These are phyloP conservation scores for Orchesella flavescens DNA, from an alignment of 2,888 invertebrate genomes.

Conservation along the genomic window DNA sequence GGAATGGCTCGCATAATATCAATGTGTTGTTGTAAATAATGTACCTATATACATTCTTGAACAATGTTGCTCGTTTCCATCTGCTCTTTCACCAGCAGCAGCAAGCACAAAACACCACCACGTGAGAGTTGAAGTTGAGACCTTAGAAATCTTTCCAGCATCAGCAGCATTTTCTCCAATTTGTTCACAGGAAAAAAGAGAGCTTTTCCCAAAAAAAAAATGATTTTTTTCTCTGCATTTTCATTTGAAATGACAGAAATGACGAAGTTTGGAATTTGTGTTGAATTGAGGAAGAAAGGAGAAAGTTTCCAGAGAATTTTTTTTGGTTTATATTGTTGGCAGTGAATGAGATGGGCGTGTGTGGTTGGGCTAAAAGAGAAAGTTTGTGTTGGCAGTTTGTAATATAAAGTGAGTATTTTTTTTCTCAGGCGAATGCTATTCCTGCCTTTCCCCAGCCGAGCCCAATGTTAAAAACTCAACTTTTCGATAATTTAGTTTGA, in stretches of 20 bases:
- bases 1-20: too few species aligned
- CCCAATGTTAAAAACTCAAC: too few species aligned
- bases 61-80: too few species aligned
- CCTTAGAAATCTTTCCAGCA: slow-evolving; percentile 11
- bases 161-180: slow-evolving; percentile 34
- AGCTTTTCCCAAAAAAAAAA: slow-evolving; percentile 20
- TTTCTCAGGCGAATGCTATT: too few species aligned
- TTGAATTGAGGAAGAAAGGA: slow-evolving; percentile 7
- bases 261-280: slow-evolving; percentile 38
- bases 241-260: slow-evolving; percentile 40
- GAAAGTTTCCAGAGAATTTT: slow-evolving; percentile 32
- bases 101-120: too few species aligned
- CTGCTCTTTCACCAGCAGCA: too few species aligned
- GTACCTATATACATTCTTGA: slow-evolving; percentile 13
- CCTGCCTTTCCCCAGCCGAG: too few species aligned
- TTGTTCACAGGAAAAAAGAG: slow-evolving; percentile 21
- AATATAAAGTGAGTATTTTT: neutral
- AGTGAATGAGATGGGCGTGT: slow-evolving; percentile 26
- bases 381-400: slow-evolving; percentile 16
- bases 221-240: slow-evolving; percentile 22
- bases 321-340: slow-evolving; percentile 14
- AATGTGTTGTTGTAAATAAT: neutral
- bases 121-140: too few species aligned
- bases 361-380: slow-evolving; percentile 17
- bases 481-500: too few species aligned